Conservation (phyloP, 2,797 vertebrate species). For the Crocidura indochinensis region DNA sequence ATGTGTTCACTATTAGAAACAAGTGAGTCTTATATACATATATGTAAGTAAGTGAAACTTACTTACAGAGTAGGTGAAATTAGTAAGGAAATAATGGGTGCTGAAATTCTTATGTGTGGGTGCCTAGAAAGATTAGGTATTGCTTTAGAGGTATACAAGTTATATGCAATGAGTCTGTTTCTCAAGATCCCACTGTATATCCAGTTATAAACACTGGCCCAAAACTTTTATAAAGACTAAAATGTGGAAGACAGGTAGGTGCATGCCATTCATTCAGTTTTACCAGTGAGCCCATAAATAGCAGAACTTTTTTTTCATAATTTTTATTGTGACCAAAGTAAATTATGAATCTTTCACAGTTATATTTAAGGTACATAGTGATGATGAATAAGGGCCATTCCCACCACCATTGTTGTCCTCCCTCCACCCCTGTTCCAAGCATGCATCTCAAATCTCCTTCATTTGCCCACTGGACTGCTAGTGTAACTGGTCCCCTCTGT, state of each 20-base stretch:
- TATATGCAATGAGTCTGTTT: background rate
- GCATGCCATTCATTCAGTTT: background rate
- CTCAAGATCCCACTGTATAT: background rate
- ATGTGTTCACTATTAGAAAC: background rate
- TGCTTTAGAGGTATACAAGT: background rate
- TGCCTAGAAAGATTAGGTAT: background rate
- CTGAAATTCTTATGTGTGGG: background rate
- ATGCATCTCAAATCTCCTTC: too few relatives aligned
- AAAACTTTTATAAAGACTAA: background rate
- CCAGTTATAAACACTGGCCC: background rate
- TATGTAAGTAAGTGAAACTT: too few relatives aligned
- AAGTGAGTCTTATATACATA: background rate
- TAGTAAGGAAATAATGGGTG: background rate
- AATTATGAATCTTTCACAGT: too few relatives aligned
- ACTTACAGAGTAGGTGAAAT: background rate
- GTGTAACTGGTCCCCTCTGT: too few relatives aligned
- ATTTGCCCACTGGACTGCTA: too few relatives aligned
- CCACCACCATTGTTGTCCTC: too few relatives aligned
- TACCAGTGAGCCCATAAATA: background rate
- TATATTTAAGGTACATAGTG: too few relatives aligned
- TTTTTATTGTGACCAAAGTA: too few relatives aligned
- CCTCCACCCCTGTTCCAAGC: too few relatives aligned
- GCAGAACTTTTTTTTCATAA: background rate
- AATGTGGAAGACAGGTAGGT: accelerated
- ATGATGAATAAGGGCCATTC: too few relatives aligned